Conservation (phyloP, 2,888 invertebrate genomes). For the Trichogramma evanescens region DNA sequence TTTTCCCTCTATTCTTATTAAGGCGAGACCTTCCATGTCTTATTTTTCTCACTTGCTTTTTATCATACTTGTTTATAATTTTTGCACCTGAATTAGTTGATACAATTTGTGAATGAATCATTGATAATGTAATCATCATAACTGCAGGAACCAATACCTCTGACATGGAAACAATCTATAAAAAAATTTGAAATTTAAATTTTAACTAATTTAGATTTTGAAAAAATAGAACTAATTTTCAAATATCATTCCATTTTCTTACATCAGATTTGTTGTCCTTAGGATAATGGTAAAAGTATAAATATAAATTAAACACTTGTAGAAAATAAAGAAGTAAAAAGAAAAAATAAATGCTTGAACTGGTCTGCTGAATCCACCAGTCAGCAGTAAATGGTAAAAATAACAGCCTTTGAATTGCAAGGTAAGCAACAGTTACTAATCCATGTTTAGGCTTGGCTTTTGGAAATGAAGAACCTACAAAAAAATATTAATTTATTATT, state of each 20-base stretch:
- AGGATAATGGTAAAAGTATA: conserved; percentile 48
- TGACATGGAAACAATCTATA: conserved; percentile 56
- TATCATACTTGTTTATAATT: conserved; percentile 28
- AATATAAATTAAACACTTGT: conserved; percentile 59
- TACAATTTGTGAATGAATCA: conserved; percentile 76
- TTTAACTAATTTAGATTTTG: neutral
- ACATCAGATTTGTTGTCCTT: conserved; percentile 52
- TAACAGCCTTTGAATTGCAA: conserved; percentile 73
- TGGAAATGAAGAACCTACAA: conserved; percentile 83
- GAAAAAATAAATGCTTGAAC: conserved; percentile 64
- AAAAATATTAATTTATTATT: neutral
- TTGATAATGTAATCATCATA: conserved; percentile 66
- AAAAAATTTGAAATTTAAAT: conserved; percentile 18
- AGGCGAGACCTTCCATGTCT: conserved; percentile 37
- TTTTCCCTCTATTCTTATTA: conserved; percentile 35
- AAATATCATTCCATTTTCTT: conserved; percentile 30
- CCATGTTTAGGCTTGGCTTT: conserved; percentile 93
- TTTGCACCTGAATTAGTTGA: conserved; percentile 54
- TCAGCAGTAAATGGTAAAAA: conserved; percentile 76
- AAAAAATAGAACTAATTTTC: neutral
- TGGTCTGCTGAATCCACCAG: conserved; percentile 91
- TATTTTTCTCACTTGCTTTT: conserved; percentile 32
- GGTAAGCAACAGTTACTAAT: conserved; percentile 74
- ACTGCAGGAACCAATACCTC: conserved; percentile 67
- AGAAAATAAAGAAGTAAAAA: conserved; percentile 71